Percentiles rank a stretch among this genome's conserved stretches.
Conservation (phyloP, 2,797 vertebrate species). For the Arctocebus calabarensis region DNA sequence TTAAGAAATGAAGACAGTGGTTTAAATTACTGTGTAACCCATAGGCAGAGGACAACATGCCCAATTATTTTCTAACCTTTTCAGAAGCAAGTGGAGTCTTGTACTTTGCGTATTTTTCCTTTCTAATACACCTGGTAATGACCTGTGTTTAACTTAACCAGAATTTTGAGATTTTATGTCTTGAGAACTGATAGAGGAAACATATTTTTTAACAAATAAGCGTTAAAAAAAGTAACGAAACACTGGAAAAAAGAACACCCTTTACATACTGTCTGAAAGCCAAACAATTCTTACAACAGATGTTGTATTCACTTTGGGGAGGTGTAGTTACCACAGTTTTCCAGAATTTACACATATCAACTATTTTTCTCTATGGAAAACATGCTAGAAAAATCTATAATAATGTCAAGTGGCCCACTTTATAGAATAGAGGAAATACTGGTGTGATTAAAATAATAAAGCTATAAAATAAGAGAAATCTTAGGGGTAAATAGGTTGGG, state of each 20-base stretch:
- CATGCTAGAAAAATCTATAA: constrained; percentile 55
- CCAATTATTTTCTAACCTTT: constrained; percentile 63
- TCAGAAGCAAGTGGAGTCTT: constrained; percentile 66
- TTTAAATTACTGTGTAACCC: constrained; percentile 56
- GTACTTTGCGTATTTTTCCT: constrained; percentile 51
- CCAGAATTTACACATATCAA: constrained; percentile 75
- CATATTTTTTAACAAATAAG: not conserved
- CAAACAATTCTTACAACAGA: constrained; percentile 85
- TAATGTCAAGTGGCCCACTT: constrained; percentile 19
- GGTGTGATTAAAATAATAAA: constrained; percentile 65
- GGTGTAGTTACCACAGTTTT: constrained; percentile 80
- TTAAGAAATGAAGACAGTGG: constrained; percentile 54
- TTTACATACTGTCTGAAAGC: constrained; percentile 81
- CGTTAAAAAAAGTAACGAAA: not conserved
- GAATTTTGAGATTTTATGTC: constrained; percentile 65
- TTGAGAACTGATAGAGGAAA: constrained; percentile 73
- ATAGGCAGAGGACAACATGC: constrained; percentile 61
- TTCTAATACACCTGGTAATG: constrained; percentile 66
- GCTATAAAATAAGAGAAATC: constrained; percentile 56
- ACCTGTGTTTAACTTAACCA: constrained; percentile 70
- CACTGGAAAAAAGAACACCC: constrained; percentile 65
- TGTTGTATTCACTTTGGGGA: constrained; percentile 83
- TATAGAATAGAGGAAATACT: constrained; percentile 55
- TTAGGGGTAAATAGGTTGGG: constrained; percentile 55
- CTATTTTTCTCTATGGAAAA: constrained; percentile 62